Percentiles rank a stretch among this genome's conserved stretches.
These are phyloP conservation scores for Oscheius onirici DNA, from an alignment of 2,888 invertebrate genomes.

Conservation along the genomic window DNA sequence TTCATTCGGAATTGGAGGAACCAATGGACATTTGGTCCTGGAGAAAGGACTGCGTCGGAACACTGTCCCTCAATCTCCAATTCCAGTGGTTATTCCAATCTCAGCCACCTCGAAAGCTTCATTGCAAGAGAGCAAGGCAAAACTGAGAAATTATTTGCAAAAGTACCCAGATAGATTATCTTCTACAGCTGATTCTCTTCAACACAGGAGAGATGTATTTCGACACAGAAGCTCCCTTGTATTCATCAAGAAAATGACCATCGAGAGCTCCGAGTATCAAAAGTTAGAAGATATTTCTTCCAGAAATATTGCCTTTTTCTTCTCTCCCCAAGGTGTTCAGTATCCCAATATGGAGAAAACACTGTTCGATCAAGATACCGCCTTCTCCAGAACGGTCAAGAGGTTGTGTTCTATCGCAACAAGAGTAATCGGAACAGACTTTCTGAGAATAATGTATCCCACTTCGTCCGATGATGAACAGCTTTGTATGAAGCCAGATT, in stretches of 20 bases:
- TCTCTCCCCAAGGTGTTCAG: conserved; percentile 66
- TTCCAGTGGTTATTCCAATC: conserved; percentile 39
- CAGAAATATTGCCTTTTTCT: conserved; percentile 56
- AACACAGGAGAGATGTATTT: conserved; percentile 40
- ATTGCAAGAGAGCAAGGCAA: not conserved
- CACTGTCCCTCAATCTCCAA: not conserved
- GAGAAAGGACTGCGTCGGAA: conserved; percentile 13
- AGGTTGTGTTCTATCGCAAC: conserved; percentile 31
- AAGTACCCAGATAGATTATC: conserved; percentile 9
- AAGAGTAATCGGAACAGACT: conserved; percentile 3
- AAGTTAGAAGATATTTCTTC: not conserved
- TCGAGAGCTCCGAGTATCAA: not conserved
- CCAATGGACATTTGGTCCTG: conserved; percentile 63
- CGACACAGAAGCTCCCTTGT: conserved; percentile 39
- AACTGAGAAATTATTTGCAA: conserved; percentile 27
- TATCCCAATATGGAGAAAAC: conserved; percentile 53
- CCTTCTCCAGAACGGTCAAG: conserved; percentile 33
- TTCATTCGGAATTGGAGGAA: conserved; percentile 69
- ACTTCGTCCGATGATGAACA: not conserved
- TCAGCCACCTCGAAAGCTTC: conserved; percentile 44
- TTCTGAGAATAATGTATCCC: conserved; percentile 31
- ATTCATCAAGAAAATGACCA: not conserved
- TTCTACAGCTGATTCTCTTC: conserved; percentile 38
- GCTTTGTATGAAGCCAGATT: conserved; percentile 21
- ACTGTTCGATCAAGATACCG: not conserved